Conservation (phyloP, 2,888 invertebrate species). For the Ophion costatus region DNA sequence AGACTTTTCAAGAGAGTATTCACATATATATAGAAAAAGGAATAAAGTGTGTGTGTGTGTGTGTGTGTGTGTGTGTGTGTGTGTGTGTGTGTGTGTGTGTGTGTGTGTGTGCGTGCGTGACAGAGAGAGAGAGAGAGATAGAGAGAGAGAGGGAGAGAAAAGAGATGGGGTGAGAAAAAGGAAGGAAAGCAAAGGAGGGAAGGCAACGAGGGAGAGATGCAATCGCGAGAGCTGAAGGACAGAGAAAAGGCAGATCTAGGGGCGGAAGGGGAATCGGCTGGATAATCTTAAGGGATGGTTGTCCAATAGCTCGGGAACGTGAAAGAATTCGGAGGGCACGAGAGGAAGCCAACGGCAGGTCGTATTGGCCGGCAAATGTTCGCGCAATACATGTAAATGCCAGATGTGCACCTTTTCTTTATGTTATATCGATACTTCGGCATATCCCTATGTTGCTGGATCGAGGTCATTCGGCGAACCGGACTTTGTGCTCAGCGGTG, state of each 20-base stretch:
- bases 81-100: no score
- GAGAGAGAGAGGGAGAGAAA: conserved; percentile 8
- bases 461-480: background rate
- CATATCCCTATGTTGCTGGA: background rate
- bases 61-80: no score
- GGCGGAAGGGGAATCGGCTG: conserved; percentile 26
- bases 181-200: background rate
- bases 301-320: conserved; percentile 10
- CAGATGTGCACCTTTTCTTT: conserved; percentile 71
- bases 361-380: conserved; percentile 65
- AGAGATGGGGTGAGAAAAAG: background rate
- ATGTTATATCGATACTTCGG: conserved; percentile 68
- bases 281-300: conserved; percentile 45
- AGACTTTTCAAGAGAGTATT: background rate
- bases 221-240: background rate
- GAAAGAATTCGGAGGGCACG: conserved; percentile 16
- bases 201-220: background rate
- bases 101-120: no score
- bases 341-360: conserved; percentile 23
- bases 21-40: background rate
- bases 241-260: background rate
- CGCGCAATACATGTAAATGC: conserved; percentile 64
- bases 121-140: background rate
- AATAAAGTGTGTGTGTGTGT: no score
- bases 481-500: background rate